Percentiles rank a stretch among this genome's conserved stretches.
Conservation (phyloP, 2,797 vertebrate species). For the Cynopterus sphinx region DNA sequence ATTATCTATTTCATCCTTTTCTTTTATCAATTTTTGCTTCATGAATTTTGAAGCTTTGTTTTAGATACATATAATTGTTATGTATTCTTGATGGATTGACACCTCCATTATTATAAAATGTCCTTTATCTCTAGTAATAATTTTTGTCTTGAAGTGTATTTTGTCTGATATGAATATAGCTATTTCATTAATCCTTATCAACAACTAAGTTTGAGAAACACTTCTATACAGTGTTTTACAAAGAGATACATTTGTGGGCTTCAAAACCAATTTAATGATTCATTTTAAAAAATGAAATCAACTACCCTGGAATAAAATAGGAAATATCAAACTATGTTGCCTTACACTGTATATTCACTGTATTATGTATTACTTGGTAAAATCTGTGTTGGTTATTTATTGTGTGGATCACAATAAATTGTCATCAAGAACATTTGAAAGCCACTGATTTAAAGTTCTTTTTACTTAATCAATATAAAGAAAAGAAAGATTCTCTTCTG, state of each 20-base stretch:
- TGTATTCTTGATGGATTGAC: background rate
- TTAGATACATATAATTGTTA: background rate
- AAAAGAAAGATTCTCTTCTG: background rate
- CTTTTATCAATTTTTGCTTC: background rate
- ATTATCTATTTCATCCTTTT: background rate
- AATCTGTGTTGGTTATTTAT: background rate
- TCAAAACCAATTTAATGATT: background rate
- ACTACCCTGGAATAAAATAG: background rate
- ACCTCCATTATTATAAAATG: background rate
- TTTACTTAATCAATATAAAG: background rate
- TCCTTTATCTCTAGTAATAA: background rate
- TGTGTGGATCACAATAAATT: background rate
- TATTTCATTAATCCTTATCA: background rate
- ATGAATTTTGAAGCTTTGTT: background rate
- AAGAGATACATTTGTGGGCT: background rate
- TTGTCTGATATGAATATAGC: background rate
- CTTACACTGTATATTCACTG: background rate
- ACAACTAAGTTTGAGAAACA: background rate
- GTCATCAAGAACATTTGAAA: background rate
- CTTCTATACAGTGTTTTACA: background rate
- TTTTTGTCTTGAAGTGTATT: background rate
- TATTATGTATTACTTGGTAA: background rate
- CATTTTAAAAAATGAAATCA: background rate
- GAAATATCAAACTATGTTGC: background rate
- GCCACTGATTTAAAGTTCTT: background rate